phyloP scores from a whole-genome alignment of 2,797 vertebrate species.

The Rachycentron canadum region DNA sequence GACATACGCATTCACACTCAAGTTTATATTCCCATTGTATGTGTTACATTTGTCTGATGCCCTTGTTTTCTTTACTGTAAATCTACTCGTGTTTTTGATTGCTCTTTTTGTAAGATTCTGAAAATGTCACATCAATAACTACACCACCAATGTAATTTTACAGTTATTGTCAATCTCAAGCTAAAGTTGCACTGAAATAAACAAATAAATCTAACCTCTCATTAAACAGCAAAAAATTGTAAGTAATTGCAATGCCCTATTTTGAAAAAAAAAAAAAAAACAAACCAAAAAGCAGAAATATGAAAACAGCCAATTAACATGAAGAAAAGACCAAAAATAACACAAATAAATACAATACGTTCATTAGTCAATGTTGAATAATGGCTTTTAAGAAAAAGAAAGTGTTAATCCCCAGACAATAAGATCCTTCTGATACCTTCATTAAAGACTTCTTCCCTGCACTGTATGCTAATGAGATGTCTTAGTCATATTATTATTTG shows the following conservation, averaged over 20 bases:
- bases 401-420: slow-evolving; percentile 86
- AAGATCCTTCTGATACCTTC: slow-evolving; percentile 87
- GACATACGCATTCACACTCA: neutral
- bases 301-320: slow-evolving; percentile 88
- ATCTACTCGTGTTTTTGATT: slow-evolving; percentile 23
- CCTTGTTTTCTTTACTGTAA: slow-evolving; percentile 15
- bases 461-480: slow-evolving; percentile 85
- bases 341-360: slow-evolving; percentile 87
- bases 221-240: slow-evolving; percentile 78
- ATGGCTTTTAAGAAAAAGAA: slow-evolving; percentile 87
- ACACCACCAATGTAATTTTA: slow-evolving; percentile 18
- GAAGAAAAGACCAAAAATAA: slow-evolving; percentile 86
- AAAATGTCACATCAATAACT: slow-evolving; percentile 40
- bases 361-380: slow-evolving; percentile 88
- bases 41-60: slow-evolving; percentile 2
- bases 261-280: slow-evolving; percentile 76
- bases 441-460: slow-evolving; percentile 85
- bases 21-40: neutral
- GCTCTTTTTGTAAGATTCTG: slow-evolving; percentile 37
- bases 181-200: slow-evolving; percentile 76
- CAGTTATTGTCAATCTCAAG: slow-evolving; percentile 72
- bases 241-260: slow-evolving; percentile 86
- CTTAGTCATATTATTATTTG: slow-evolving; percentile 86
- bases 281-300: slow-evolving; percentile 73
- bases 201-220: slow-evolving; percentile 76